Conservation (phyloP, 2,797 vertebrate genomes). For the Lycodopsis pacificus region DNA sequence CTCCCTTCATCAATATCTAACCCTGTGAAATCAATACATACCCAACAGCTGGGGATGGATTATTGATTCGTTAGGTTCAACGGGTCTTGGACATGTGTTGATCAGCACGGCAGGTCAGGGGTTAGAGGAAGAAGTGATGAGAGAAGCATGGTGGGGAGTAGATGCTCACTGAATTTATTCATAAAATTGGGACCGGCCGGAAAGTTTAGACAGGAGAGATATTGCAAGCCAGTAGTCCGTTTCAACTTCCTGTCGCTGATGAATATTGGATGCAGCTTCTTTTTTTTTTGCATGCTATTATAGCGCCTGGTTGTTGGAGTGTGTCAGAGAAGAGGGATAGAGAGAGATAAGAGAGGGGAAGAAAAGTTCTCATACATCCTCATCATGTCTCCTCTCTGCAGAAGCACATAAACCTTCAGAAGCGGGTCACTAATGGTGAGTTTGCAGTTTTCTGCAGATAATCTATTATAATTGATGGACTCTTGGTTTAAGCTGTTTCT, state of each 20-base stretch:
- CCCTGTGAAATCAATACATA: conserved; percentile 19
- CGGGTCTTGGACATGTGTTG: conserved; percentile 1
- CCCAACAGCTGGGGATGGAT: conserved; percentile 9
- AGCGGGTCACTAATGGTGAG: background rate
- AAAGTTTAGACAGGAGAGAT: conserved; percentile 20
- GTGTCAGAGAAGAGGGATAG: background rate
- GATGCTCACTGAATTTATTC: conserved; percentile 6
- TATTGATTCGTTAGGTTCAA: conserved; percentile 36
- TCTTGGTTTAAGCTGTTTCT: background rate
- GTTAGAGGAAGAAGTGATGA: background rate
- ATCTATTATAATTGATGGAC: background rate
- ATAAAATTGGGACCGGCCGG: conserved; percentile 20
- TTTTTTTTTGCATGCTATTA: conserved; percentile 7
- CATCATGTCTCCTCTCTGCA: background rate
- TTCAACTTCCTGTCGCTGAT: conserved; percentile 34
- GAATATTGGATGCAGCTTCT: conserved; percentile 26
- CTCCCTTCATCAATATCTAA: conserved; percentile 6
- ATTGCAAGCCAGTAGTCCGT: background rate
- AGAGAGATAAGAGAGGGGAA: background rate
- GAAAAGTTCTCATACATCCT: background rate
- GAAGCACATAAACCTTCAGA: background rate
- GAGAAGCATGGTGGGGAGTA: background rate
- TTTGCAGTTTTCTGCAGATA: background rate
- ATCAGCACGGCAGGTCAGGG: conserved; percentile 4
- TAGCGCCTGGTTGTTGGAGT: conserved; percentile 18